These are phyloP conservation scores for Pterostichus niger DNA, from an alignment of 2,888 invertebrate genomes.

Conservation along the genomic window DNA sequence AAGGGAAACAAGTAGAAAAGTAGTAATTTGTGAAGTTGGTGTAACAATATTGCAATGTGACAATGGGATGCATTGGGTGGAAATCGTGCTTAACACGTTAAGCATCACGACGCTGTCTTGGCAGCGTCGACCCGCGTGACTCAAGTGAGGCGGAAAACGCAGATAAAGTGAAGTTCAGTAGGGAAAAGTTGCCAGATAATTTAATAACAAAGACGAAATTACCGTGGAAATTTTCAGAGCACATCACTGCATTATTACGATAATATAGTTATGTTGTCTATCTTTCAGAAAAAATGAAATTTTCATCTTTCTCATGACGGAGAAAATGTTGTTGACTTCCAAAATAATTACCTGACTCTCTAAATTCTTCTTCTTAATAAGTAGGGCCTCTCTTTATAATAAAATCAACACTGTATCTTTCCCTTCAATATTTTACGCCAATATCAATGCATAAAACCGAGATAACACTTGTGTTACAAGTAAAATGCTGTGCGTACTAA, in stretches of 20 bases:
- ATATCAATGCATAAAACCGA: too few species aligned
- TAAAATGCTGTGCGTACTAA: too few species aligned
- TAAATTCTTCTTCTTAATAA: too few species aligned
- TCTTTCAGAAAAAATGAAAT: constrained; percentile 46
- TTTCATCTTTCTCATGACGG: constrained; percentile 23
- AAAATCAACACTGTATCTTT: too few species aligned
- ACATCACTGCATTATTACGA: constrained; percentile 75
- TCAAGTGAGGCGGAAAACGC: constrained; percentile 76
- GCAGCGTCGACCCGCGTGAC: constrained; percentile 50
- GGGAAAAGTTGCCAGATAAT: constrained; percentile 77
- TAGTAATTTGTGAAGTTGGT: too few species aligned
- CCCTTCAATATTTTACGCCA: too few species aligned
- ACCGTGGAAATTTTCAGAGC: constrained; percentile 74
- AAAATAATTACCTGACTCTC: too few species aligned
- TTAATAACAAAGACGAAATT: constrained; percentile 78
- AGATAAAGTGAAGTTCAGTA: constrained; percentile 77
- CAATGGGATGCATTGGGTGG: too few species aligned
- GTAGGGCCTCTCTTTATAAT: too few species aligned
- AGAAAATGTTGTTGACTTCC: neutral
- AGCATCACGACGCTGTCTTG: constrained; percentile 67
- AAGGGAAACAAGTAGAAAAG: too few species aligned
- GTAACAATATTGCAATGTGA: too few species aligned
- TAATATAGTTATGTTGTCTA: constrained; percentile 71
- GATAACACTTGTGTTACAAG: too few species aligned
- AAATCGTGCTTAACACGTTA: neutral